phyloP scores from a whole-genome alignment of 2,113 vertebrate species.

The Corythoichthys haematopterus region DNA sequence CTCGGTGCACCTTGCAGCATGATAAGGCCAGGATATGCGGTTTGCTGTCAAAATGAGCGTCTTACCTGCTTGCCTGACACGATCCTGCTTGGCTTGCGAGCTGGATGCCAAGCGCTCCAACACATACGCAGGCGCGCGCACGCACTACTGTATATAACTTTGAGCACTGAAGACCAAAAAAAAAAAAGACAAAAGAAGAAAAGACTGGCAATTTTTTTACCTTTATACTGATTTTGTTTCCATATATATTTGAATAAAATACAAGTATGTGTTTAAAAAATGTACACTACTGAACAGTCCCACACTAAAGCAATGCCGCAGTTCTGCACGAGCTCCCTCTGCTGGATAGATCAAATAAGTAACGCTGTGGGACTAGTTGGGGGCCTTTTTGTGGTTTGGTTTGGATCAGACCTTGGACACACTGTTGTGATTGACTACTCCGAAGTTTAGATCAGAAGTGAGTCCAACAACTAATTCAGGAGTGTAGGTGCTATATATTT shows the following conservation, averaged over 20 bases:
- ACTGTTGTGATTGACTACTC: too few species aligned
- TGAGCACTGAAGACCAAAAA: not conserved
- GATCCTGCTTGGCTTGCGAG: not conserved
- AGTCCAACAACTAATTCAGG: not conserved
- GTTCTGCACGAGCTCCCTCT: conserved; percentile 34
- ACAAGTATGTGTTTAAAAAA: not conserved
- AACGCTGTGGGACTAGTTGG: not conserved
- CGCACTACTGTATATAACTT: not conserved
- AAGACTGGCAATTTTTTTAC: too few species aligned
- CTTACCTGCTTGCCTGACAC: conserved; percentile 2
- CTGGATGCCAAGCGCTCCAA: not conserved
- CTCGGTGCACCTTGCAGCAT: not conserved
- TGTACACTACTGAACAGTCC: not conserved
- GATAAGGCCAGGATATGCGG: not conserved
- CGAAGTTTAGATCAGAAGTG: not conserved
- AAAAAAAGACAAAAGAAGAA: not conserved
- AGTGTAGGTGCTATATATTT: too few species aligned
- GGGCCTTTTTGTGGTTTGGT: too few species aligned
- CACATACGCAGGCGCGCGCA: not conserved
- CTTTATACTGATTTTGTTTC: not conserved
- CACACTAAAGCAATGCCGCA: not conserved
- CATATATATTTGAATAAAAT: not conserved
- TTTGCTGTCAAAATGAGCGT: not conserved
- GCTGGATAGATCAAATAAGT: conserved; percentile 19
- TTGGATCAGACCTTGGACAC: too few species aligned